phyloP scores from a whole-genome alignment of 2,888 invertebrate species.

The Beris morrisii region DNA sequence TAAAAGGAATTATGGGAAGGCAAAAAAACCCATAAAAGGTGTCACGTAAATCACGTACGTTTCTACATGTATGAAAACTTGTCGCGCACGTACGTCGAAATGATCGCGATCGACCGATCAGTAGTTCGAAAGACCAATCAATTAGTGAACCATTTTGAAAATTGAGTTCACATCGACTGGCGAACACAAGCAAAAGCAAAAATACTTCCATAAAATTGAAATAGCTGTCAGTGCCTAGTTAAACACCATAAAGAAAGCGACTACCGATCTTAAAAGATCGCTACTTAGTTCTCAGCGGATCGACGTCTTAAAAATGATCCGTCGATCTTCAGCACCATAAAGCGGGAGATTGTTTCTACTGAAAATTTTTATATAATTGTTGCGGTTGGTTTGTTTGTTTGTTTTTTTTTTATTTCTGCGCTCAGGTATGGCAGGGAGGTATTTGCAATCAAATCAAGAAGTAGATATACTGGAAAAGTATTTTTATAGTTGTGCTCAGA shows the following conservation, averaged over 20 bases:
- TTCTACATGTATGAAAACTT: constrained; percentile 5
- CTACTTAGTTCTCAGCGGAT: no score
- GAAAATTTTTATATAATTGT: no score
- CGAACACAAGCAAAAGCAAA: constrained; percentile 3
- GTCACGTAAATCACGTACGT: constrained; percentile 6
- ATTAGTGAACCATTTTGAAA: constrained; percentile 26
- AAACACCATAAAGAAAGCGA: neutral
- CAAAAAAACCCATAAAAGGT: constrained; percentile 17
- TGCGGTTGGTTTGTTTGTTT: no score
- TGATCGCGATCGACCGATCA: constrained; percentile 4
- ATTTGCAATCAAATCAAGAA: no score
- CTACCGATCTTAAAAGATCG: neutral
- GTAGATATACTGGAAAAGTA: neutral
- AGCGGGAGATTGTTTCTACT: no score
- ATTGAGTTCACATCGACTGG: constrained; percentile 26
- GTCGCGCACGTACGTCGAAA: neutral
- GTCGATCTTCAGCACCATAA: no score
- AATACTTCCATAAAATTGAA: constrained; percentile 18
- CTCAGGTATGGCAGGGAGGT: no score
- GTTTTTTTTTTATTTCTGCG: no score
- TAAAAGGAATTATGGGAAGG: neutral
- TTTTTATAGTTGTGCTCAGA: neutral
- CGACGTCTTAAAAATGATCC: no score
- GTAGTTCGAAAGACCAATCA: constrained; percentile 22
- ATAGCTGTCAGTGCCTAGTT: constrained; percentile 16